Evolutionary conservation across 2,888 invertebrate species (phyloP), one percentile per base, ranked within the genome.

Genomic region (Hoplodrina ambigua): DNA sequence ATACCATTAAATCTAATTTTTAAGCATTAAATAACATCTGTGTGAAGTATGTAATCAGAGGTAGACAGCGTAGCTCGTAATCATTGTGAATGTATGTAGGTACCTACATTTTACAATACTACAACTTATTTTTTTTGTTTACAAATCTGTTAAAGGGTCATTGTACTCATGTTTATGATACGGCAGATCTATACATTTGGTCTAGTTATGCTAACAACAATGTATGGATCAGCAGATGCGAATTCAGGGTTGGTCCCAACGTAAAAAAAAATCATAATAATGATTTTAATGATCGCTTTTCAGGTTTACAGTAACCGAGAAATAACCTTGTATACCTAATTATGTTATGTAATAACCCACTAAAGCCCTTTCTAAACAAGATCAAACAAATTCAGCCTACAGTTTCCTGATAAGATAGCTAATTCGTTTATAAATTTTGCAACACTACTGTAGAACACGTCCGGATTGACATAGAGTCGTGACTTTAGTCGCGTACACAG

Each of bases 361-460:
- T 8, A 8, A 53, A 53, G 17, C 13, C n/a, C 13, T 37, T 13
- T 46, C 6, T 37, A 37, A 60, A 37, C 20, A 46, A n/a, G 20
- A 53, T 2, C 50, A 50, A 25, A 7, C n/a, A 64, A 64, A 76
- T 50, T 44, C 57, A 56, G 11, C 25, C 59, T 46, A 66, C 20
- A 17, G 50, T 57, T 50, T 11, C 4, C 25, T 30, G 61, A 72
- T 75, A 59, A 59, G 58, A 67, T 52, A 58, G 17, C n/a, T 63
- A 63, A 67, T 60, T 37, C 15, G 25, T 56, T 57, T 63, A 60
- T 25, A 78, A 54, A 63, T 72, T 72, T 62, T 37, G 44, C 63
- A 60, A 76, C 52, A 5, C 25, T 60, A 11, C 8, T n/a, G 50
- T 46, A 53, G 17, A 25, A 44, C 67, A 72, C 44, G 68, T 78